A percentile compares a stretch with the other conserved stretches of the same genome.
These are phyloP conservation scores for Sericinus montela DNA, from an alignment of 2,888 invertebrate genomes.

Conservation along the genomic window DNA sequence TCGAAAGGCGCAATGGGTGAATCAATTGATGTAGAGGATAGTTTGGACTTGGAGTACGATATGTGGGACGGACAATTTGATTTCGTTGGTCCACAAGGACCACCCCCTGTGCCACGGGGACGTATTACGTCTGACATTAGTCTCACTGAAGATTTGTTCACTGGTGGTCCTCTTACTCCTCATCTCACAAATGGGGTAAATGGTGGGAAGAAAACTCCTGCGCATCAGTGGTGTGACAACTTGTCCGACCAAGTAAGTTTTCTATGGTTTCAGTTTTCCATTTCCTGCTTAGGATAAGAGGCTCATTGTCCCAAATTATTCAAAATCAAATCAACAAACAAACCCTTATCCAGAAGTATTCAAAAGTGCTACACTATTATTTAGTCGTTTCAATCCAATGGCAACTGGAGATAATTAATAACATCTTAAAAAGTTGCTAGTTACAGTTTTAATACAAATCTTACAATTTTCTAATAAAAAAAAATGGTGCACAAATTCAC, in stretches of 20 bases:
- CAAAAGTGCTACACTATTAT: no score
- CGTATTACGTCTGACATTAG: constrained; percentile 64
- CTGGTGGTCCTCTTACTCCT: constrained; percentile 66
- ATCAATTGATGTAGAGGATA: constrained; percentile 72
- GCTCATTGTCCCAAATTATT: no score
- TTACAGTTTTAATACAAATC: no score
- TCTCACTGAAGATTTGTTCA: constrained; percentile 69
- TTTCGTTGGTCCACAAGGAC: constrained; percentile 83
- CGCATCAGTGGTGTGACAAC: constrained; percentile 80
- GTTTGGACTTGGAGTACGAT: constrained; percentile 88
- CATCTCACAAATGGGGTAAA: constrained; percentile 70
- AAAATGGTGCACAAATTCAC: no score
- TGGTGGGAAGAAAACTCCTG: constrained; percentile 76
- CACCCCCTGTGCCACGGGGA: constrained; percentile 49
- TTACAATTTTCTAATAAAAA: no score
- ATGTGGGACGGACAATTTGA: constrained; percentile 95
- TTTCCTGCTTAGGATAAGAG: no score
- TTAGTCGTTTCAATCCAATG: no score
- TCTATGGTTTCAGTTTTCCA: not conserved
- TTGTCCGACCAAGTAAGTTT: constrained; percentile 80
- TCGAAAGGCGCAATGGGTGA: constrained; percentile 68
- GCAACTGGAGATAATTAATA: no score
- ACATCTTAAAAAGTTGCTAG: no score
- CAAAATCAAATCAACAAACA: no score
- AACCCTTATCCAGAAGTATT: no score